phyloP scores from a whole-genome alignment of 2,113 vertebrate genomes.

The Aldabrachelys gigantea region DNA sequence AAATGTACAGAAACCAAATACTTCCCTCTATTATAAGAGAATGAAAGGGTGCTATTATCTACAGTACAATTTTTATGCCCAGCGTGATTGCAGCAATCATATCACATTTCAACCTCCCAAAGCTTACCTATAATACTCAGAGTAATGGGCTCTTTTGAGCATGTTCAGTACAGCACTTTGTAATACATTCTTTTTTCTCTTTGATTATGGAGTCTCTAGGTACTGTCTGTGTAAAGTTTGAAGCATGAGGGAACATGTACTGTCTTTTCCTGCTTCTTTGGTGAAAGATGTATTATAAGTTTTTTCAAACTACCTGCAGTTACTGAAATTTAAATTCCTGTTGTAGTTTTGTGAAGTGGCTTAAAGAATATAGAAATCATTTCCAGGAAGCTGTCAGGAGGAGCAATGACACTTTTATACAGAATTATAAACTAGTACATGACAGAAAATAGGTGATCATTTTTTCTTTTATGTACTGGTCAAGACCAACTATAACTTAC shows the following conservation, averaged over 20 bases:
- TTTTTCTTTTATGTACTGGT: neutral
- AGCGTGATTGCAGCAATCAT: conserved; percentile 41
- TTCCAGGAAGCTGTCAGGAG: conserved; percentile 1
- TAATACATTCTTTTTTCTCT: neutral
- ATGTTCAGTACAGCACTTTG: neutral
- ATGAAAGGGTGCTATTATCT: conserved; percentile 23
- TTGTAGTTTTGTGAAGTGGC: conserved; percentile 4
- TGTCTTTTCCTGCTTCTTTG: conserved; percentile 4
- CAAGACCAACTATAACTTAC: neutral
- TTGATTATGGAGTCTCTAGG: conserved; percentile 35
- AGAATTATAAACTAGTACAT: neutral
- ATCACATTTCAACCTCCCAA: conserved; percentile 34
- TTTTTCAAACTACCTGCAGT: neutral
- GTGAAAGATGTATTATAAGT: neutral
- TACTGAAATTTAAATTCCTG: conserved; percentile 16
- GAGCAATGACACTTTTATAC: neutral
- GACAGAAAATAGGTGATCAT: neutral
- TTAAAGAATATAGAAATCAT: conserved; percentile 8
- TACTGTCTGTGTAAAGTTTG: neutral
- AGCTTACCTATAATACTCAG: conserved; percentile 17
- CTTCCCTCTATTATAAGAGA: conserved; percentile 43
- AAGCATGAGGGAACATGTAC: conserved; percentile 19
- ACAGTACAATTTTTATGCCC: conserved; percentile 1
- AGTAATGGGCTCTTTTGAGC: conserved; percentile 28
- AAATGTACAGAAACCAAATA: conserved; percentile 16